Evolutionary conservation across 2,797 vertebrate species (phyloP).

Genomic region (Tokudaia muenninki): DNA sequence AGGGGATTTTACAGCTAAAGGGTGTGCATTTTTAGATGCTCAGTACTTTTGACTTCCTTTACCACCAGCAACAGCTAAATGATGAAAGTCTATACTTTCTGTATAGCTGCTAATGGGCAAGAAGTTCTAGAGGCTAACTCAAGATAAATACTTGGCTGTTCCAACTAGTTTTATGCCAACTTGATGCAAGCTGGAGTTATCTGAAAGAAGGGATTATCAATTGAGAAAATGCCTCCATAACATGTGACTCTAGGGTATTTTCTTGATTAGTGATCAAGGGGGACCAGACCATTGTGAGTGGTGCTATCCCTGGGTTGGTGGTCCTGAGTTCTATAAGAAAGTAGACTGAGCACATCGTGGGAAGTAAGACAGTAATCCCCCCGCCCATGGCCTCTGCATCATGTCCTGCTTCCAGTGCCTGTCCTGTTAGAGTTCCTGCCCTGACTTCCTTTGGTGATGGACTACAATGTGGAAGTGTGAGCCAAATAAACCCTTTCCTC

Average conservation of each 20-base stretch:
- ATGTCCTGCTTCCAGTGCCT: not conserved
- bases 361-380: not conserved
- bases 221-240: not conserved
- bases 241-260: not conserved
- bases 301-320: not conserved
- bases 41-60: not conserved
- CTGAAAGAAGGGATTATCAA: not conserved
- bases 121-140: conserved; percentile 43
- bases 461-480: not conserved
- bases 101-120: not conserved
- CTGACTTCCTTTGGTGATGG: not conserved
- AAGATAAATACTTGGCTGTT: conserved; percentile 15
- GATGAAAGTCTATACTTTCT: not conserved
- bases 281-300: not conserved
- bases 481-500: not conserved
- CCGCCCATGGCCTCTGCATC: not conserved
- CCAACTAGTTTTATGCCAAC: not conserved
- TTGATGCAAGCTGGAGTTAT: not conserved
- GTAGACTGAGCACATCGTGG: not conserved
- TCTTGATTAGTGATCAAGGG: not conserved
- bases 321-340: not conserved
- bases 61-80: not conserved
- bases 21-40: not conserved
- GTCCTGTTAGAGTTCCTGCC: not conserved
- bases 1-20: conserved; percentile 9